These are phyloP conservation scores for Trinectes maculatus DNA, from an alignment of 2,113 vertebrate species.

Conservation along the genomic window DNA sequence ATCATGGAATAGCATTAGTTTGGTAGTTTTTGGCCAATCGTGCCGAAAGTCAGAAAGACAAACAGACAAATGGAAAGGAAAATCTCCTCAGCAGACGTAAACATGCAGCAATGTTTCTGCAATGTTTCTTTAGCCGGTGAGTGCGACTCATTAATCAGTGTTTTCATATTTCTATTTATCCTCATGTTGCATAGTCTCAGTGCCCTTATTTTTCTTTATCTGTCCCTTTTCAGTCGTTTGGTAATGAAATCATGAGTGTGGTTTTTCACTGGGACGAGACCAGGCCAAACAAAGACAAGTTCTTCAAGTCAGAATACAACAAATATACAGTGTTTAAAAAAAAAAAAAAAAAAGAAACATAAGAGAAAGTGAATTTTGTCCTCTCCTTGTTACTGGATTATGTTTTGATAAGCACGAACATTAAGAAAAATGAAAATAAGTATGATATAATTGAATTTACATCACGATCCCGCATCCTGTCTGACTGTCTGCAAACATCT, in stretches of 20 bases:
- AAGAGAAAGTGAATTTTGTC: neutral
- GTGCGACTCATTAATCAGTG: conserved; percentile 18
- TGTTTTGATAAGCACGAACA: conserved; percentile 1
- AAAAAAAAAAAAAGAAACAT: conserved; percentile 1
- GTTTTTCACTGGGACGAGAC: conserved; percentile 35
- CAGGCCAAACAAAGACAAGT: conserved; percentile 59
- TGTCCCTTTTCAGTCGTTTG: conserved; percentile 22
- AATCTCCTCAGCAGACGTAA: conserved; percentile 9
- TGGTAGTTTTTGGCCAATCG: neutral
- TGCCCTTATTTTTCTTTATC: conserved; percentile 7
- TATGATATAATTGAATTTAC: neutral
- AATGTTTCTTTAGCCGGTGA: too few relatives aligned
- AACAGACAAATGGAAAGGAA: conserved; percentile 1
- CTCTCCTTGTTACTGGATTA: neutral
- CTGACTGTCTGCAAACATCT: too few relatives aligned
- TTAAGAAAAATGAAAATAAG: conserved; percentile 21
- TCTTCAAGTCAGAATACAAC: conserved; percentile 32
- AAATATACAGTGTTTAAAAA: too few relatives aligned
- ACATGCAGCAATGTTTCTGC: conserved; percentile 9
- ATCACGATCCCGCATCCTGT: neutral
- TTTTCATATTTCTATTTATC: neutral
- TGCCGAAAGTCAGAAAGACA: neutral
- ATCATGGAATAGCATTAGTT: too few relatives aligned
- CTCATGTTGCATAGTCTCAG: conserved; percentile 3
- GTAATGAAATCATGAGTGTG: conserved; percentile 51